phyloP scores from a whole-genome alignment of 1,140 invertebrate genomes.

The Drosophila murphyi region DNA sequence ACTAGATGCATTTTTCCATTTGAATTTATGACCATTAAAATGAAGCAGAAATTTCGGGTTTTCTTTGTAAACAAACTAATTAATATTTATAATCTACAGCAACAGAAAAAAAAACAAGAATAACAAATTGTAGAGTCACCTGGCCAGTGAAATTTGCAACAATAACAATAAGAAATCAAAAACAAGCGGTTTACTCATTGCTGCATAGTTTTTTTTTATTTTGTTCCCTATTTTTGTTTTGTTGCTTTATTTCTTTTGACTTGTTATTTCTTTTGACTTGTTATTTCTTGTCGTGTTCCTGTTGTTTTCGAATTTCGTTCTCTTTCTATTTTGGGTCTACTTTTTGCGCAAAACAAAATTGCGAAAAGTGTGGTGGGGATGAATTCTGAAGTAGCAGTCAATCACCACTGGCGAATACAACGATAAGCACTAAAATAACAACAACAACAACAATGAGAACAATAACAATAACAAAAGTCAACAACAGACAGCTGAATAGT shows the following conservation, averaged over 20 bases:
- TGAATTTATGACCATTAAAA: constrained; percentile 64
- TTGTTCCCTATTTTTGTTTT: constrained; percentile 18
- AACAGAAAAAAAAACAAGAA: constrained; percentile 19
- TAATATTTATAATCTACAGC: constrained; percentile 68
- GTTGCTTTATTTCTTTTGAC: not conserved
- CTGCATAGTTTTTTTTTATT: constrained; percentile 47
- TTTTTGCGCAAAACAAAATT: constrained; percentile 52
- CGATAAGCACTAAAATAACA: constrained; percentile 18
- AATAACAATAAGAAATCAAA: constrained; percentile 28
- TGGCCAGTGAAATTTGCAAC: constrained; percentile 23
- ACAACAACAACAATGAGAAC: not conserved
- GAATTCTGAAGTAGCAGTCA: not conserved
- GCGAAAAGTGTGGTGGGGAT: constrained; percentile 20
- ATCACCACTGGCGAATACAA: constrained; percentile 34
- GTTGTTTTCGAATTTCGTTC: constrained; percentile 23
- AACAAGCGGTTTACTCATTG: constrained; percentile 42
- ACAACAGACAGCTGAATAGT: constrained; percentile 3
- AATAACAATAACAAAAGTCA: constrained; percentile 5
- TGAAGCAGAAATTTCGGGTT: constrained; percentile 63
- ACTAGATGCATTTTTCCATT: constrained; percentile 61
- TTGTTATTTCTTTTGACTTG: constrained; percentile 9
- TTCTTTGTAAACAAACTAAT: constrained; percentile 76
- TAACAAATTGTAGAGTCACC: constrained; percentile 42
- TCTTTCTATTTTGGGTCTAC: constrained; percentile 20
- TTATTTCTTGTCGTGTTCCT: constrained; percentile 10